phyloP scores from a whole-genome alignment of 2,797 vertebrate species.

The Epinephelus awoara region DNA sequence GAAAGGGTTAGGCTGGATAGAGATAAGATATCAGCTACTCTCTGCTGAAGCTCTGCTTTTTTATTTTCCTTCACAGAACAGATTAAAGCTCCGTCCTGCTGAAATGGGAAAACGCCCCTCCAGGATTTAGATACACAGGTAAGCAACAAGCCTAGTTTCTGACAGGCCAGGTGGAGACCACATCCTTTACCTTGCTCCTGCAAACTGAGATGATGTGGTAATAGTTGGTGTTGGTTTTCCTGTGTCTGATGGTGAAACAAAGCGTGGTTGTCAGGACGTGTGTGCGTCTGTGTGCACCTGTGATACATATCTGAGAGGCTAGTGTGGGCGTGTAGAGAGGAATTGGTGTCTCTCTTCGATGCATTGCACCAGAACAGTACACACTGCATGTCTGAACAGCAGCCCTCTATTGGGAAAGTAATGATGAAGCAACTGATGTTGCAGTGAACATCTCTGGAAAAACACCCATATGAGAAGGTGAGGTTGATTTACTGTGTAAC shows the following conservation, averaged over 20 bases:
- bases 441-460: constrained; percentile 6
- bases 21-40: background rate
- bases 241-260: constrained; percentile 21
- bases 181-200: constrained; percentile 21
- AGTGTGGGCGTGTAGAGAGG: constrained; percentile 67
- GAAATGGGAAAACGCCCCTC: constrained; percentile 71
- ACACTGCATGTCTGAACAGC: constrained; percentile 59
- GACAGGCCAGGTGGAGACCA: constrained; percentile 7
- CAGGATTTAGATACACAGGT: constrained; percentile 67
- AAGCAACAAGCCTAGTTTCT: constrained; percentile 36
- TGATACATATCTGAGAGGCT: constrained; percentile 48
- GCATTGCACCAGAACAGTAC: constrained; percentile 35
- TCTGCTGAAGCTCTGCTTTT: background rate
- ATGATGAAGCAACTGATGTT: constrained; percentile 23
- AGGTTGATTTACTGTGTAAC: background rate
- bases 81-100: constrained; percentile 48
- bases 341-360: constrained; percentile 39
- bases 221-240: constrained; percentile 25
- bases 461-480: background rate
- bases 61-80: constrained; percentile 37
- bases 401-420: constrained; percentile 17
- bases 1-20: background rate
- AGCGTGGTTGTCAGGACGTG: constrained; percentile 2
- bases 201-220: background rate
- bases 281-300: background rate